phyloP scores from a whole-genome alignment of 2,888 invertebrate genomes.

The Parthenolecanium corni region DNA sequence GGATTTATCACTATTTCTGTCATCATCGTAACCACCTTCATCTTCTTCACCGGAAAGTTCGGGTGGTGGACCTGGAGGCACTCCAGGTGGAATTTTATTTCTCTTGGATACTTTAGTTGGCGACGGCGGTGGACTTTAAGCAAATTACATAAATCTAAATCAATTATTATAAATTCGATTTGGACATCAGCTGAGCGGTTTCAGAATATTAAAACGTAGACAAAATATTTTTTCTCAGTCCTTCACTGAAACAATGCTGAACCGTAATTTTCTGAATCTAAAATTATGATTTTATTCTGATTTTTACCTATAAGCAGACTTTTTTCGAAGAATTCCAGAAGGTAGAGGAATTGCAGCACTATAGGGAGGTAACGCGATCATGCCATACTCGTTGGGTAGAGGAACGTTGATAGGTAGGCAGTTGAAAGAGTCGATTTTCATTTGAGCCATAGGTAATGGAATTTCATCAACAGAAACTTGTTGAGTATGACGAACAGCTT shows the following conservation, averaged over 20 bases:
- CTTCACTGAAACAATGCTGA: too few relatives aligned
- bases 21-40: conserved; percentile 22
- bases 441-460: conserved; percentile 55
- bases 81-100: conserved; percentile 65
- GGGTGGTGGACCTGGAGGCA: conserved; percentile 74
- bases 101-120: conserved; percentile 34
- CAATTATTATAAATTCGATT: background rate
- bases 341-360: conserved; percentile 43
- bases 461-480: conserved; percentile 89
- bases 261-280: too few relatives aligned
- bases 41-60: conserved; percentile 56
- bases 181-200: too few relatives aligned
- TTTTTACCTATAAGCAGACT: conserved; percentile 45
- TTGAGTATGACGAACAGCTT: conserved; percentile 90
- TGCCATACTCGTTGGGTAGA: conserved; percentile 38
- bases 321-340: conserved; percentile 61
- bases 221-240: background rate
- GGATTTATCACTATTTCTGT: background rate
- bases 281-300: too few relatives aligned
- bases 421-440: conserved; percentile 35
- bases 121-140: conserved; percentile 30
- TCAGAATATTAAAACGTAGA: too few relatives aligned
- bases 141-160: background rate
- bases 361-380: conserved; percentile 31
- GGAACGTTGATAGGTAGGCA: conserved; percentile 40